Conservation (phyloP, 2,888 invertebrate genomes). For the Aleiodes alternator region DNA sequence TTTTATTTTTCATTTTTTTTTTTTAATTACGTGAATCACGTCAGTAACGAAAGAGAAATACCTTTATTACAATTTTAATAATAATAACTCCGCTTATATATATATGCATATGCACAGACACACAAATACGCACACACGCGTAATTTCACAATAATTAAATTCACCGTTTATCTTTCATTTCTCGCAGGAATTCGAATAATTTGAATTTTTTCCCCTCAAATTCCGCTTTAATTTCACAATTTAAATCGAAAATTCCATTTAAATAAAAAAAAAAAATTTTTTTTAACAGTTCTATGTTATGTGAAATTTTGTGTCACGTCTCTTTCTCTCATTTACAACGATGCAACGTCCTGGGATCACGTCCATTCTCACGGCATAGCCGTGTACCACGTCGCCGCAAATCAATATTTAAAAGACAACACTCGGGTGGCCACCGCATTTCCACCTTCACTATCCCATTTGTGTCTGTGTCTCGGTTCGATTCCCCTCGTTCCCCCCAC, state of each 20-base stretch:
- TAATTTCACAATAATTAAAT: conserved; percentile 55
- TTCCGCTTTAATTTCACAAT: too few species aligned
- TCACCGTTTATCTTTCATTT: too few species aligned
- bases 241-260: too few species aligned
- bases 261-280: too few species aligned
- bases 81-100: neutral
- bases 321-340: conserved; percentile 47
- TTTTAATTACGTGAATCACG: neutral
- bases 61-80: conserved; percentile 18
- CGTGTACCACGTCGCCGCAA: conserved; percentile 57
- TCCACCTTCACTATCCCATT: conserved; percentile 59
- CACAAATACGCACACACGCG: conserved; percentile 50
- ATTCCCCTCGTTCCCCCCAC: neutral
- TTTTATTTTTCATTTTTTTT: neutral
- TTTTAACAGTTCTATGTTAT: conserved; percentile 51
- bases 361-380: conserved; percentile 48
- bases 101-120: too few species aligned
- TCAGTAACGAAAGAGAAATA: conserved; percentile 42
- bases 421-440: conserved; percentile 64
- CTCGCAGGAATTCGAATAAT: too few species aligned
- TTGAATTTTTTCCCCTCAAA: too few species aligned
- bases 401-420: conserved; percentile 69
- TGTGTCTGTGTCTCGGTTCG: conserved; percentile 6
- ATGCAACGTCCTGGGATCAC: conserved; percentile 54
- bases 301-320: conserved; percentile 57